Percentiles rank a stretch among this genome's conserved stretches.
These are phyloP conservation scores for Tiliacea citrago DNA, from an alignment of 2,888 invertebrate species.

Conservation along the genomic window DNA sequence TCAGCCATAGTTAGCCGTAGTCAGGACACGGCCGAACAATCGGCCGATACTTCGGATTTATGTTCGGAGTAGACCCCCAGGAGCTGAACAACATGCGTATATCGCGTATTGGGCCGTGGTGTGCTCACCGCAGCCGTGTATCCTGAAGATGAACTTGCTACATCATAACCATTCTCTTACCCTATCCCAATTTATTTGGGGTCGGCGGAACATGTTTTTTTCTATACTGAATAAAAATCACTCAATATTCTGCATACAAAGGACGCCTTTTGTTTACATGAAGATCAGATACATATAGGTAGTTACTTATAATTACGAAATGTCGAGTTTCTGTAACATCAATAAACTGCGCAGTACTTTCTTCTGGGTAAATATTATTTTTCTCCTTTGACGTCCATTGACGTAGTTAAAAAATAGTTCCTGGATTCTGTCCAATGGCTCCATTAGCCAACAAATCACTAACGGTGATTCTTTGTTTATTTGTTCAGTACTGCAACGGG, in stretches of 20 bases:
- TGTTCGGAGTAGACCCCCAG: no score
- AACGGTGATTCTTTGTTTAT: constrained; percentile 61
- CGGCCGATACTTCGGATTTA: no score
- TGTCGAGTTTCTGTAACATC: background rate
- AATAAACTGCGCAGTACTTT: constrained; percentile 25
- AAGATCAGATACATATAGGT: background rate
- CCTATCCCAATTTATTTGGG: background rate
- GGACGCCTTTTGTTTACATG: background rate
- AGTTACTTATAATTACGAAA: background rate
- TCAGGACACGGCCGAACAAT: no score
- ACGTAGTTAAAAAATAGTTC: constrained; percentile 43
- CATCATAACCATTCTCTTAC: background rate
- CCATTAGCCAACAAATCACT: constrained; percentile 56
- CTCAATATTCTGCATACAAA: background rate
- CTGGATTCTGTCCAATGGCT: constrained; percentile 64
- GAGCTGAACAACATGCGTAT: background rate
- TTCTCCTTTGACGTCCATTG: constrained; percentile 54
- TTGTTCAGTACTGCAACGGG: constrained; percentile 98
- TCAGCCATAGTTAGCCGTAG: no score
- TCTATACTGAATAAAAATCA: background rate
- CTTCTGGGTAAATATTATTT: constrained; percentile 6
- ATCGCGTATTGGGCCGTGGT: background rate
- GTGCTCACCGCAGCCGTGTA: background rate
- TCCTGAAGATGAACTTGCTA: background rate
- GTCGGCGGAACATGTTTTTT: background rate